A percentile compares a stretch with the other conserved stretches of the same genome.
Conservation (phyloP, 92 coral and sea anemone genomes). For the Phymanthus crucifer region DNA sequence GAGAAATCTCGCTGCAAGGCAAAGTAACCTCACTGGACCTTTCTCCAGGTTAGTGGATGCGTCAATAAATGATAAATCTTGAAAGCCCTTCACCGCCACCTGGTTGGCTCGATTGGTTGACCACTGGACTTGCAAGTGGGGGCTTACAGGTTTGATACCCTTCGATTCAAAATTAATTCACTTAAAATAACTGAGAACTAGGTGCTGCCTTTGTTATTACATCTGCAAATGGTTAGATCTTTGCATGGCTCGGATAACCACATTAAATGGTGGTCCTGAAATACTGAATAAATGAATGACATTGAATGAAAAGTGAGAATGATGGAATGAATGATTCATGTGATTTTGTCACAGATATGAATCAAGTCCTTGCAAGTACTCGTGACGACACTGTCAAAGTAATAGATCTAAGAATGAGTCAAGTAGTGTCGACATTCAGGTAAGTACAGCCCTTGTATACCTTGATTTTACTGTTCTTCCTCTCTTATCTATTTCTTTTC, state of each 20-base stretch:
- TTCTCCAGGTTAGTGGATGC: slow-evolving; percentile 71
- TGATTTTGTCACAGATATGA: slow-evolving; percentile 53
- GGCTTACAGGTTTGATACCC: too few species aligned
- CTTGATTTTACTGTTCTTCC: neutral
- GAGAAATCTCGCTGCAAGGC: slow-evolving; percentile 91
- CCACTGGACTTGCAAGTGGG: too few species aligned
- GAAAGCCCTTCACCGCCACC: too few species aligned
- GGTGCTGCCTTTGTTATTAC: too few species aligned
- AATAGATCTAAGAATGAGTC: slow-evolving; percentile 91
- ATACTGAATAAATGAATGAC: neutral
- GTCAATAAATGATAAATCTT: neutral
- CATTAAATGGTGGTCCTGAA: neutral
- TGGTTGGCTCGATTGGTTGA: too few species aligned
- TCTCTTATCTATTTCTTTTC: neutral
- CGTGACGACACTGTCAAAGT: slow-evolving; percentile 93
- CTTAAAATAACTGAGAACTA: too few species aligned
- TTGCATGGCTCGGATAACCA: too few species aligned
- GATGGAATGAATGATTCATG: neutral
- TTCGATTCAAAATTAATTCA: too few species aligned
- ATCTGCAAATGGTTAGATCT: too few species aligned
- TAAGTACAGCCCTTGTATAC: neutral
- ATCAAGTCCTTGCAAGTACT: slow-evolving; percentile 86
- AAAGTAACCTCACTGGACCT: slow-evolving; percentile 91
- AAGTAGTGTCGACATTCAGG: slow-evolving; percentile 90
- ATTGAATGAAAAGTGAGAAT: too few species aligned